Percentiles rank a stretch among this genome's conserved stretches.
These are phyloP conservation scores for Darevskia nairensis DNA, from an alignment of 2,797 vertebrate species.

Conservation along the genomic window DNA sequence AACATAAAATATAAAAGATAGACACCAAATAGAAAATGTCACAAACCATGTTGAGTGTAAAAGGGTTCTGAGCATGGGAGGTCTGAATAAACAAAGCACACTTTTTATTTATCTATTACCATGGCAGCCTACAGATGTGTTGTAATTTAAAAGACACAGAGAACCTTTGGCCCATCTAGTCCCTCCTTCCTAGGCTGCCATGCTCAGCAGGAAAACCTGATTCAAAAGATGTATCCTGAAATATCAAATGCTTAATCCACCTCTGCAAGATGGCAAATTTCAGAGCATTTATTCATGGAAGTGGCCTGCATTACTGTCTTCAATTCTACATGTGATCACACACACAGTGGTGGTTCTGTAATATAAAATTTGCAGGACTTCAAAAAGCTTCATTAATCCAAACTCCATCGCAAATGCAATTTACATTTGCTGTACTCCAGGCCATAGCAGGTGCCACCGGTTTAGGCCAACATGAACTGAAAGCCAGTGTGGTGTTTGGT, in stretches of 20 bases:
- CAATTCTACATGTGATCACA: constrained; percentile 53
- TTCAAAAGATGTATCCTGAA: constrained; percentile 34
- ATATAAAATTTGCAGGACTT: constrained; percentile 58
- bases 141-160: constrained; percentile 24
- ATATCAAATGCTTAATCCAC: constrained; percentile 57
- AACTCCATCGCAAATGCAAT: constrained; percentile 47
- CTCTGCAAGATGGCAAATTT: constrained; percentile 45
- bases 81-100: constrained; percentile 5
- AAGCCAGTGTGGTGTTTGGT: constrained; percentile 16
- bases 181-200: neutral
- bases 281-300: constrained; percentile 54
- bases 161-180: constrained; percentile 28
- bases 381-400: constrained; percentile 62
- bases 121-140: neutral
- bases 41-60: neutral
- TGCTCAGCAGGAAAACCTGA: constrained; percentile 44
- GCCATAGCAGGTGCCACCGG: constrained; percentile 6
- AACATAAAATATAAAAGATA: neutral
- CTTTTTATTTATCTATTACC: constrained; percentile 19
- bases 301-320: constrained; percentile 35
- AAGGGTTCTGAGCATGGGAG: neutral
- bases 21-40: neutral
- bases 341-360: constrained; percentile 36
- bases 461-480: constrained; percentile 54
- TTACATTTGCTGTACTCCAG: constrained; percentile 58